Conservation (phyloP, 2,888 invertebrate genomes). For the Spodoptera littoralis region DNA sequence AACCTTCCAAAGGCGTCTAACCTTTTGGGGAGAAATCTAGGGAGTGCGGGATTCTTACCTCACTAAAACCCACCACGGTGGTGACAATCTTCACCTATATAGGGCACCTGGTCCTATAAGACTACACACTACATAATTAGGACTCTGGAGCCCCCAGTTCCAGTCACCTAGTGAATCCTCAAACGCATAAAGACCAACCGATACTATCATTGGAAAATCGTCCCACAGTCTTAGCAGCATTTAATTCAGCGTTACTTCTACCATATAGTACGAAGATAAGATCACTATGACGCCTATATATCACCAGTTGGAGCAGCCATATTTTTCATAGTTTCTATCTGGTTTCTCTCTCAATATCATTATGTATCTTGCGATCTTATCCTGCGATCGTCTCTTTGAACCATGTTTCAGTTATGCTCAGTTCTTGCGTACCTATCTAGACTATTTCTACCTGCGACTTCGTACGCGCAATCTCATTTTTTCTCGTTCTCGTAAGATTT, state of each 20-base stretch:
- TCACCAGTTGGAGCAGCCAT: constrained; percentile 34
- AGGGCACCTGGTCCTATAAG: too few species aligned
- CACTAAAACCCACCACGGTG: too few species aligned
- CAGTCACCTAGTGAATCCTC: background rate
- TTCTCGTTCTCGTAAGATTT: too few species aligned
- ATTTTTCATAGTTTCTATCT: constrained; percentile 52
- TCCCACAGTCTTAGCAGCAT: constrained; percentile 21
- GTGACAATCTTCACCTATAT: too few species aligned
- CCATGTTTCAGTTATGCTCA: constrained; percentile 47
- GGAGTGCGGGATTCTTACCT: too few species aligned
- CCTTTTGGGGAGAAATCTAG: too few species aligned
- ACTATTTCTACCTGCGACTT: too few species aligned
- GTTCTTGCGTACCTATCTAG: constrained; percentile 36
- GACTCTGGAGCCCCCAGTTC: too few species aligned
- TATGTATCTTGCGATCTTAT: constrained; percentile 56
- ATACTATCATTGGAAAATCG: constrained; percentile 17
- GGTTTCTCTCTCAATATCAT: constrained; percentile 44
- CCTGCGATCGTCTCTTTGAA: constrained; percentile 48
- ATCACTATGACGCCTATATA: constrained; percentile 40
- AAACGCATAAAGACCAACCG: constrained; percentile 8
- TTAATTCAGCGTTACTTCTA: constrained; percentile 11
- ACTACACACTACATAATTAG: too few species aligned
- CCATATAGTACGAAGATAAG: constrained; percentile 40
- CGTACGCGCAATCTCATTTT: too few species aligned
- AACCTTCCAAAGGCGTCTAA: too few species aligned